A percentile compares a stretch with the other conserved stretches of the same genome.
phyloP scores from a whole-genome alignment of 2,888 invertebrate species.

The Epirrita christyi region DNA sequence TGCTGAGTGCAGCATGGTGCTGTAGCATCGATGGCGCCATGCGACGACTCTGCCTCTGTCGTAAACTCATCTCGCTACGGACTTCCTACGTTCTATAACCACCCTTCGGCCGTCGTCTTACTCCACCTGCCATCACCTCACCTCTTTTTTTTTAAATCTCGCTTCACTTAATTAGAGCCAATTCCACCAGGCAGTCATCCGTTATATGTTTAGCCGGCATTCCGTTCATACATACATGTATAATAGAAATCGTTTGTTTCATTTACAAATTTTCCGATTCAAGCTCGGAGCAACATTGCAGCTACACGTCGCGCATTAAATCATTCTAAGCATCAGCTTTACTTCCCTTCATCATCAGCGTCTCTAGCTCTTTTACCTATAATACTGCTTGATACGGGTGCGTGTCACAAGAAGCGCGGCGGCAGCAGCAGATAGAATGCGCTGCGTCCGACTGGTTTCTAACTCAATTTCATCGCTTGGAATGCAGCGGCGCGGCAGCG shows the following conservation, averaged over 20 bases:
- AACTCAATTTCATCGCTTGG: constrained; percentile 80
- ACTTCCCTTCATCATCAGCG: too few relatives aligned
- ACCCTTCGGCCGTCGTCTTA: too few relatives aligned
- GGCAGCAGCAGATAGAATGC: constrained; percentile 22
- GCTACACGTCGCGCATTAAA: constrained; percentile 36
- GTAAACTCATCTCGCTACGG: too few relatives aligned
- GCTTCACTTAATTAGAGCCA: constrained; percentile 6
- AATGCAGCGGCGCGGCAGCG: constrained; percentile 63
- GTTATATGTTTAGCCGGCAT: constrained; percentile 11
- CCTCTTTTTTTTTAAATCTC: constrained; percentile 1
- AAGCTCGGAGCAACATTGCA: constrained; percentile 11
- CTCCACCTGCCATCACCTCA: too few relatives aligned
- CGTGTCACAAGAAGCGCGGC: constrained; percentile 1
- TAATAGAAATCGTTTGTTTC: constrained; percentile 8
- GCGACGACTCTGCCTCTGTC: too few relatives aligned
- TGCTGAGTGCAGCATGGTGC: too few relatives aligned
- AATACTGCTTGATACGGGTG: constrained; percentile 42
- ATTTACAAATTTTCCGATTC: constrained; percentile 14
- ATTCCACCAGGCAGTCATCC: constrained; percentile 10
- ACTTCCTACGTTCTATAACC: too few relatives aligned
- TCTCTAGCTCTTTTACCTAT: background rate
- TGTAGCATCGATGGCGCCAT: too few relatives aligned
- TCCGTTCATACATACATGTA: constrained; percentile 11
- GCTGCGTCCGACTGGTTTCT: constrained; percentile 73
- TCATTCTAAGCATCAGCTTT: constrained; percentile 22